Evolutionary conservation across 64 coral and sea anemone genomes (phyloP).

Genomic region (Montipora efflorescens): DNA sequence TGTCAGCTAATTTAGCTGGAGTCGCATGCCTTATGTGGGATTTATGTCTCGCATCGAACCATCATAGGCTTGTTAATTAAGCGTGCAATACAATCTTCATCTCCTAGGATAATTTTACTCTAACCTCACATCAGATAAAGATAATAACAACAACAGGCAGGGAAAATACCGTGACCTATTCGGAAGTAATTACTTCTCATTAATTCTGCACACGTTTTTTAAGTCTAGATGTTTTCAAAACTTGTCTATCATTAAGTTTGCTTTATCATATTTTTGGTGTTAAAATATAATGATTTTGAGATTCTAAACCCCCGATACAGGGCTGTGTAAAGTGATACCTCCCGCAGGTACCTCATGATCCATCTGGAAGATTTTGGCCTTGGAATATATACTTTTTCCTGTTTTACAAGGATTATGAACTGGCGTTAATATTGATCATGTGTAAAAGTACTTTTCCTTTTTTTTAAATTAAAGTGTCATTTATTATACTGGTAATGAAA

Average conservation of each 20-base stretch:
- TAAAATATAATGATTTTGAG: not conserved
- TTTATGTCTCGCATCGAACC: not conserved
- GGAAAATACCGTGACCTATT: not conserved
- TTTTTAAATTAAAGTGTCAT: no score
- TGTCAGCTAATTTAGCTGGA: not conserved
- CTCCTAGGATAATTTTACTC: not conserved
- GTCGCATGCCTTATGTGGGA: not conserved
- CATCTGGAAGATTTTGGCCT: no score
- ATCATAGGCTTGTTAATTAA: not conserved
- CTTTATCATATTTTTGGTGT: not conserved
- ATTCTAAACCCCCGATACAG: not conserved
- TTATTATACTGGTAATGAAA: no score
- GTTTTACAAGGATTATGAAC: no score
- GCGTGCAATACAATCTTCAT: not conserved
- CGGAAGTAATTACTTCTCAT: not conserved
- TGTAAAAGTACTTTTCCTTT: no score
- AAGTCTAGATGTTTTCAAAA: not conserved
- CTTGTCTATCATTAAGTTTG: not conserved
- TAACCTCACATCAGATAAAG: not conserved
- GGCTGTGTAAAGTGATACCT: no score
- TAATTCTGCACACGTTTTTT: conserved; percentile 6
- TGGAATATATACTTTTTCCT: no score
- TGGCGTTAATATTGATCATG: no score
- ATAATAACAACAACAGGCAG: not conserved
- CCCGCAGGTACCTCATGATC: no score